Base-by-base conservation (phyloP, 2,888 invertebrate genomes). In the Orgyia antiqua region DNA sequence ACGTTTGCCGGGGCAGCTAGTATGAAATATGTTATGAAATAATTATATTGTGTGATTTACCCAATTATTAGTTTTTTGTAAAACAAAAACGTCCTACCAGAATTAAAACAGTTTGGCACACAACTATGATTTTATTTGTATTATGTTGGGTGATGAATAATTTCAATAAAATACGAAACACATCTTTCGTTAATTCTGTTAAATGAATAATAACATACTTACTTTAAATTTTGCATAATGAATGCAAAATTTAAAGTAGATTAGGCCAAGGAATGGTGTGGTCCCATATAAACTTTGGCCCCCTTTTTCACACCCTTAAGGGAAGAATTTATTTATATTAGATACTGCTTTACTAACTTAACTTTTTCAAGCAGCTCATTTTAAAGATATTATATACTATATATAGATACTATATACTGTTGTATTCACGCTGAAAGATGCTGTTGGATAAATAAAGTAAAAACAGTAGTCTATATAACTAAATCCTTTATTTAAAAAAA, bases 181-280 rank as follows among this genome's bases (percentile, higher is more conserved):
- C 6, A 19, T 8, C 2, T 8, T 8, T 6, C n/a, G 6, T 19
- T 19, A 19, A 5, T 19, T 5, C 19, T 19, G n/a, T n/a, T n/a
- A n/a, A 19, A 35, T 15, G 24, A 35, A 27, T 27, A 27, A n/a
- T 19, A 8, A 8, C 19, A 19, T 19, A 8, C 8, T n/a, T 8
- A n/a, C 8, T 19, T 19, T 19, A 8, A n/a, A 19, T 24, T 24
- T 8, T 24, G n/a, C 24, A 24, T 6, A 12, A 10, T 6, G n/a
- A 7, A 11, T 10, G 10, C 8, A 6, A 10, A 6, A 27, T 18
- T 19, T 19, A 8, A 6, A 8, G 8, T n/a, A 19, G 2, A 19
- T 8, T 19, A 8, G n/a, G 6, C 19, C 6, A 7, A 19, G 19
- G 4, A 19, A 19, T 8, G 8, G 2, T 3, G 4, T 19, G n/a